Base-by-base conservation (phyloP, 2,797 vertebrate species). In the Ficedula albicollis region DNA sequence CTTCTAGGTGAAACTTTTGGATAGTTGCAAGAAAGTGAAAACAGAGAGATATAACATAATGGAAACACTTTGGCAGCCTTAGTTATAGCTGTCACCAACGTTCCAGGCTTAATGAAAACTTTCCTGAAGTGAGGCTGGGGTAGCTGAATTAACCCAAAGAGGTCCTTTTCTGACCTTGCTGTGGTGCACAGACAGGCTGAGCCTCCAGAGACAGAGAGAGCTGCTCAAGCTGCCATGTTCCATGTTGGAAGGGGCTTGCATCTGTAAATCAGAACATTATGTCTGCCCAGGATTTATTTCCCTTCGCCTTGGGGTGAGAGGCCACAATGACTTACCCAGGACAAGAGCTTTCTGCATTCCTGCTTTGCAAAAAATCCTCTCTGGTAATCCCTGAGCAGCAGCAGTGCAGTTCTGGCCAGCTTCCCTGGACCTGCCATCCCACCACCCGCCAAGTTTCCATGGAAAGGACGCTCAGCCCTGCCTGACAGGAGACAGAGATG, bases 1-100 rank as follows among this genome's bases (percentile, higher is more conserved):
- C 70, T 84, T 93, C 88, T 84, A 90, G 80, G 95, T 96, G 95
- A 96, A 94, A 96, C 87, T 90, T 96, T 91, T 96, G 95, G 94
- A 96, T 56, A 76, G 80, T 74, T 4, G 3, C 74, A 90, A 82
- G 77, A 79, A 80, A 97, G 80, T 41, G 68, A 93, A 96, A 93
- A 84, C 83, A 88, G 63, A 59, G 91, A 95, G 80, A 90, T 96
- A 87, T 77, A 96, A 94, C 94, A 93, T 95, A 93, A 96, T 93
- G 94, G 96, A 96, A 97, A 96, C 58, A 55, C 73, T 85, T 59
- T 94, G 94, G 93, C 95, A 96, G 72, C 34, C 73, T 69, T 34
- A 70, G 49, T 48, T 29, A 20, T 9, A 89, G 83, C 89, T 87
- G 87, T 93, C 93, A 95, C 83, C 90, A 82, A 1, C 0, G 32